phyloP scores from a whole-genome alignment of 2,113 vertebrate species.

The Coptodon bakossiorum region DNA sequence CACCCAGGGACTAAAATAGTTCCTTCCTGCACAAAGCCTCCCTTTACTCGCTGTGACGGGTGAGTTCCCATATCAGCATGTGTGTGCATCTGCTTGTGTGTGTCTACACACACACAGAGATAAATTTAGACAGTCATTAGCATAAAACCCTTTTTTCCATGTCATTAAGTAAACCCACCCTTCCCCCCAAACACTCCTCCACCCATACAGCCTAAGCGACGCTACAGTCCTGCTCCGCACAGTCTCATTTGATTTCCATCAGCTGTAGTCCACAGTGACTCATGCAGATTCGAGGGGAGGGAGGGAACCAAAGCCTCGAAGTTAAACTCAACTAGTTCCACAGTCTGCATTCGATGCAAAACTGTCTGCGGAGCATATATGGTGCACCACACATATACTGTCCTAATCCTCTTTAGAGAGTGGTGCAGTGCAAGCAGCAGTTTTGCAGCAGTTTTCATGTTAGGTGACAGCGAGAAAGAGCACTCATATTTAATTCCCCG shows the following conservation, averaged over 20 bases:
- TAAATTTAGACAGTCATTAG: constrained; percentile 51
- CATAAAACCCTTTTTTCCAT: constrained; percentile 39
- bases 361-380: neutral
- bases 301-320: neutral
- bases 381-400: neutral
- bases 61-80: neutral
- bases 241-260: constrained; percentile 29
- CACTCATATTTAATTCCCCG: neutral
- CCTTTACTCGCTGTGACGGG: neutral
- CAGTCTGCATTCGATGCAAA: neutral
- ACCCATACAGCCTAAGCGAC: neutral
- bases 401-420: neutral
- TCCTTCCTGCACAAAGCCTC: neutral
- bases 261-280: constrained; percentile 32
- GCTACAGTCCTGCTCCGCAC: neutral
- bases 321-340: neutral
- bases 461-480: neutral
- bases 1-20: constrained; percentile 16
- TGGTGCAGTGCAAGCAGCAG: neutral
- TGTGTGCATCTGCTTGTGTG: neutral
- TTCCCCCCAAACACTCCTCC: neutral
- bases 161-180: constrained; percentile 27
- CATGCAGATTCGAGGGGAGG: neutral
- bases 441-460: neutral
- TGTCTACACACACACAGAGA: neutral